phyloP scores from a whole-genome alignment of 2,113 vertebrate species.

The Sebastes schlegelii region DNA sequence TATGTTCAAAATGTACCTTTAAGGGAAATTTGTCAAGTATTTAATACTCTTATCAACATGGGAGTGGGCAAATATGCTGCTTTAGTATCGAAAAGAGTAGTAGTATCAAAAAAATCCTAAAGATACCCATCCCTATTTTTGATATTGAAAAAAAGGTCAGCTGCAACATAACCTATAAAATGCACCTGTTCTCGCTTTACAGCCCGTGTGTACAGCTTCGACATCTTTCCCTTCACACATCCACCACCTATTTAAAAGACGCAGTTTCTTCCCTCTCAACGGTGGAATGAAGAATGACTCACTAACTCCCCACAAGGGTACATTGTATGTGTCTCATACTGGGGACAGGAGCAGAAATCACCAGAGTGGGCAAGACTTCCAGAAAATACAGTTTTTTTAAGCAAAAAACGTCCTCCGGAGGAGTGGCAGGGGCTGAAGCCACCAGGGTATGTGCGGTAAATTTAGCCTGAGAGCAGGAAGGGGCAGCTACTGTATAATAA shows the following conservation, averaged over 20 bases:
- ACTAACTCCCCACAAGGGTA: background rate
- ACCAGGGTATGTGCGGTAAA: slow-evolving; percentile 47
- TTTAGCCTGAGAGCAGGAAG: slow-evolving; percentile 62
- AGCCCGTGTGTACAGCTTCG: background rate
- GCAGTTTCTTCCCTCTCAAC: slow-evolving; percentile 28
- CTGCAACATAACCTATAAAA: background rate
- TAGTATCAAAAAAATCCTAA: too few species aligned
- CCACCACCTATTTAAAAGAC: slow-evolving; percentile 16
- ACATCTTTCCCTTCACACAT: background rate
- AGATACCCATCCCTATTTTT: background rate
- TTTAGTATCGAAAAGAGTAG: too few species aligned
- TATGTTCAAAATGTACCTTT: too few species aligned
- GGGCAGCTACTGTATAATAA: slow-evolving; percentile 62
- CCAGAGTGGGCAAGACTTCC: slow-evolving; percentile 12
- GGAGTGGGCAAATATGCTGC: too few species aligned
- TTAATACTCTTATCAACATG: too few species aligned
- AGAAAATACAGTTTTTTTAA: slow-evolving; percentile 44
- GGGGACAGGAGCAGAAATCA: slow-evolving; percentile 9
- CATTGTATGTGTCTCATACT: background rate
- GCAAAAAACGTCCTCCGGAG: slow-evolving; percentile 41
- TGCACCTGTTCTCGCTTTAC: background rate
- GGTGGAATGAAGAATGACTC: slow-evolving; percentile 33
- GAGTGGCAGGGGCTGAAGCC: slow-evolving; percentile 27
- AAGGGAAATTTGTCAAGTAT: too few species aligned
- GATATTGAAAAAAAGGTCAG: background rate